These are phyloP conservation scores for Pteropus rufus DNA, from an alignment of 2,797 vertebrate species.

Conservation along the genomic window DNA sequence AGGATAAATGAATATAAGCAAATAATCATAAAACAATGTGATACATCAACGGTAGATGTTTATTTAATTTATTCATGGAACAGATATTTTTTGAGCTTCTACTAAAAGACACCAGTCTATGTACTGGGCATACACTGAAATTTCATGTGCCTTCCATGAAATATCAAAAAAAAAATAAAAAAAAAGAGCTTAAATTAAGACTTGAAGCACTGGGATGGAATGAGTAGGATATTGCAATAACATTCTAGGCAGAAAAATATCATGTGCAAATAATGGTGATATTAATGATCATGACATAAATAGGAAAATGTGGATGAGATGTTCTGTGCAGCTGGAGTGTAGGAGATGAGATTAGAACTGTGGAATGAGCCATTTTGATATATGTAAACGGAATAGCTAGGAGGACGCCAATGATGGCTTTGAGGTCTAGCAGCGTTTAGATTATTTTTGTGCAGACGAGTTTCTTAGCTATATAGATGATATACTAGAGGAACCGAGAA, in stretches of 20 bases:
- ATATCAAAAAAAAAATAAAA: not conserved
- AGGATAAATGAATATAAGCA: not conserved
- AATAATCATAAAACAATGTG: not conserved
- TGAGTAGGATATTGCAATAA: not conserved
- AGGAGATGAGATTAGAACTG: not conserved
- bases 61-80: not conserved
- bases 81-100: not conserved
- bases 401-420: not conserved
- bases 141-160: not conserved
- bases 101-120: not conserved
- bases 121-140: too few species aligned
- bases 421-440: not conserved
- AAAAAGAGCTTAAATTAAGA: not conserved
- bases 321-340: not conserved
- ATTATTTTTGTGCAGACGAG: not conserved
- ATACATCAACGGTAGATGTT: not conserved
- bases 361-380: not conserved
- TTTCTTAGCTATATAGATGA: not conserved
- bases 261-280: not conserved
- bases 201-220: not conserved
- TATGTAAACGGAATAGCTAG: not conserved
- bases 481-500: not conserved
- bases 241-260: not conserved
- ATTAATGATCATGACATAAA: not conserved
- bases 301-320: not conserved